A percentile compares a stretch with the other conserved stretches of the same genome.
Conservation (phyloP, 2,113 vertebrate species). For the Ondatra zibethicus region DNA sequence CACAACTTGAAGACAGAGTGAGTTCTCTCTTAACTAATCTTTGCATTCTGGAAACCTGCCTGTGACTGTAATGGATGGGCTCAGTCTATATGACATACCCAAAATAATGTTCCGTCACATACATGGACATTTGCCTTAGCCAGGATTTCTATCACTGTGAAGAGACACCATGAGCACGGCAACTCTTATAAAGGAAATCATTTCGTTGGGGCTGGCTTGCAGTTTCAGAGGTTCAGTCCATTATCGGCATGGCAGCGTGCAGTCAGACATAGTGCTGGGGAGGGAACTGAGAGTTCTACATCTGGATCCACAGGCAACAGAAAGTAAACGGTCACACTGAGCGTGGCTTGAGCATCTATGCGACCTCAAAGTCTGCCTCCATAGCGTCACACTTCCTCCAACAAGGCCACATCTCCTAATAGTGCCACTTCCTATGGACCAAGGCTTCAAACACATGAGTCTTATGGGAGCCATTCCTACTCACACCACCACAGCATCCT, state of each 20-base stretch:
- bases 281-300: neutral
- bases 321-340: neutral
- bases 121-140: neutral
- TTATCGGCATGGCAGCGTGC: neutral
- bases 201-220: neutral
- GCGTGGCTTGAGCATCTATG: neutral
- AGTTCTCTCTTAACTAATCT: neutral
- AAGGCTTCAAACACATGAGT: neutral
- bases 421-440: neutral
- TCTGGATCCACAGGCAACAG: neutral
- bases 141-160: neutral
- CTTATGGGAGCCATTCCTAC: neutral
- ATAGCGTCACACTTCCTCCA: neutral
- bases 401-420: neutral
- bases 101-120: neutral
- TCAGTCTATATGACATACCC: neutral
- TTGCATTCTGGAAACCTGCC: neutral
- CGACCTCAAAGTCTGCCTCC: neutral
- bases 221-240: neutral
- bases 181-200: neutral
- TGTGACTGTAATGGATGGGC: neutral
- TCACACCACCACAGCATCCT: neutral
- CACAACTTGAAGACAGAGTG: neutral
- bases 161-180: neutral
- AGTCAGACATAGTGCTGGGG: neutral